phyloP scores from a whole-genome alignment of 2,888 invertebrate species.

The Petrolisthes cinctipes region DNA sequence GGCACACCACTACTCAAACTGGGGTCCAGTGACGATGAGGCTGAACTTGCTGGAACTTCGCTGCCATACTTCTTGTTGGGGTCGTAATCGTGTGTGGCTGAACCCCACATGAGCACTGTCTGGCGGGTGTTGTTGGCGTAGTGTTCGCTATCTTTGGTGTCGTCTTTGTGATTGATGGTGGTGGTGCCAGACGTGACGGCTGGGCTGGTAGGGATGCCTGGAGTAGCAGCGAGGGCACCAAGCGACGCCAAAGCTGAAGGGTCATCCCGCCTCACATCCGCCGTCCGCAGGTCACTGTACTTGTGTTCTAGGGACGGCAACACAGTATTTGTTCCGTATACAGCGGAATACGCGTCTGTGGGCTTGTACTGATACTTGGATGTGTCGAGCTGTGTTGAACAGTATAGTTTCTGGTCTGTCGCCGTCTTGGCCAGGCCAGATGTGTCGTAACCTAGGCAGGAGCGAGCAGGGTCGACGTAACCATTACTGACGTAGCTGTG shows the following conservation, averaged over 20 bases:
- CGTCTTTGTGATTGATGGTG: slow-evolving; percentile 47
- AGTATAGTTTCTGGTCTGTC: slow-evolving; percentile 65
- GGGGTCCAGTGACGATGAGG: slow-evolving; percentile 59
- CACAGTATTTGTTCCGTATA: slow-evolving; percentile 62
- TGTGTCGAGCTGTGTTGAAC: slow-evolving; percentile 60
- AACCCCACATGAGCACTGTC: slow-evolving; percentile 94
- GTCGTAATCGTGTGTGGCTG: slow-evolving; percentile 61
- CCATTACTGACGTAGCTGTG: slow-evolving; percentile 66
- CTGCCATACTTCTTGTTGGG: slow-evolving; percentile 67
- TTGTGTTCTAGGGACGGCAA: slow-evolving; percentile 63
- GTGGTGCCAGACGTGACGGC: slow-evolving; percentile 34
- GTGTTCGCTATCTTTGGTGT: slow-evolving; percentile 66
- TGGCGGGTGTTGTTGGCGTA: slow-evolving; percentile 78
- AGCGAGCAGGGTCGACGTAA: slow-evolving; percentile 66
- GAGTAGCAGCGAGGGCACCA: slow-evolving; percentile 57
- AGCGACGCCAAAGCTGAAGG: slow-evolving; percentile 60
- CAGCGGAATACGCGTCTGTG: slow-evolving; percentile 60
- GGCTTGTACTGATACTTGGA: slow-evolving; percentile 64
- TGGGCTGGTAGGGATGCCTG: slow-evolving; percentile 48
- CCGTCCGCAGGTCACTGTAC: slow-evolving; percentile 60
- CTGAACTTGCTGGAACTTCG: slow-evolving; percentile 68
- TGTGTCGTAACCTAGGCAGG: slow-evolving; percentile 67
- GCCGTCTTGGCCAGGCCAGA: slow-evolving; percentile 57
- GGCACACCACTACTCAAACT: slow-evolving; percentile 75
- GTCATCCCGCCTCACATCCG: slow-evolving; percentile 57